Percentiles rank a stretch among this genome's conserved stretches.
phyloP scores from a whole-genome alignment of 1,140 invertebrate genomes.

The Ruditapes philippinarum region DNA sequence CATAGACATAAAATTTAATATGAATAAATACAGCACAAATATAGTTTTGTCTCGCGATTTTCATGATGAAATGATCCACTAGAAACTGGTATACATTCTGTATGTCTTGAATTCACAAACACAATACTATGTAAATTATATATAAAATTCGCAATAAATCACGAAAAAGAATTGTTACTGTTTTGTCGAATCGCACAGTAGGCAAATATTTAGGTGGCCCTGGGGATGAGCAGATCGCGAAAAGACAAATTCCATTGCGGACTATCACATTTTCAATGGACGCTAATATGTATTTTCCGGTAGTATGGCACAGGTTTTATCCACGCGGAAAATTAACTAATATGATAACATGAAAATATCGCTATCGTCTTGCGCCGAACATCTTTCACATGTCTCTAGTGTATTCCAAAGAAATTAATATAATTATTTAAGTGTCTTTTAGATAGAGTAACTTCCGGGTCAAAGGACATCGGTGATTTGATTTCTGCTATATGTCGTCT shows the following conservation, averaged over 20 bases:
- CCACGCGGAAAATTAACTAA: slow-evolving; percentile 47
- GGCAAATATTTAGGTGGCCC: slow-evolving; percentile 42
- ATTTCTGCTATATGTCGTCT: slow-evolving; percentile 48
- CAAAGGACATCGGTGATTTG: slow-evolving; percentile 17
- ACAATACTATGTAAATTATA: no score
- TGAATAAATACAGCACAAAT: no score
- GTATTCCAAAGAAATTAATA: slow-evolving; percentile 48
- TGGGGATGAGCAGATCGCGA: neutral
- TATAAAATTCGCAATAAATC: no score
- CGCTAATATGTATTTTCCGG: slow-evolving; percentile 37
- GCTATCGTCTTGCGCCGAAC: neutral
- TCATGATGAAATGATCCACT: no score
- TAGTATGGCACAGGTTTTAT: neutral
- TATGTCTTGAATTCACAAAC: no score
- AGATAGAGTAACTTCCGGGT: slow-evolving; percentile 26
- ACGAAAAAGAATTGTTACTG: no score
- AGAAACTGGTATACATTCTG: no score
- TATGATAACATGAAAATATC: slow-evolving; percentile 48
- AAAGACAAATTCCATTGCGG: neutral
- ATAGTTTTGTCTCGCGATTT: no score
- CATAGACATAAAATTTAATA: no score
- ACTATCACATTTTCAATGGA: neutral
- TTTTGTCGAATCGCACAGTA: no score
- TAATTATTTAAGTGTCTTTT: slow-evolving; percentile 52
- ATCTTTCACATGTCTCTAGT: slow-evolving; percentile 32